phyloP scores from a whole-genome alignment of 2,113 vertebrate species.

The Scolopax mira region DNA sequence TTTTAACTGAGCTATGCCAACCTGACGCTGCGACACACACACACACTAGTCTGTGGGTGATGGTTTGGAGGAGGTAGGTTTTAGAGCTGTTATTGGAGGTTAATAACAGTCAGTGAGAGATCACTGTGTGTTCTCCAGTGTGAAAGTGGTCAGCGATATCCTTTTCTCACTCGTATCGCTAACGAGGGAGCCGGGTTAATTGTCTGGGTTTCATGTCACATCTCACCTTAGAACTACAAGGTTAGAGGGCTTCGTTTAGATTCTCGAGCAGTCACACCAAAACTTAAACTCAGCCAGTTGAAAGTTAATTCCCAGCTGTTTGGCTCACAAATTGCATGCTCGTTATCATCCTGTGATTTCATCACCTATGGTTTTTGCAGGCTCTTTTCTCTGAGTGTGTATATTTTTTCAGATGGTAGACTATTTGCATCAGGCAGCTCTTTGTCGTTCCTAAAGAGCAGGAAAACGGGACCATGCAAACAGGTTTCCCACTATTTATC shows the following conservation, averaged over 20 bases:
- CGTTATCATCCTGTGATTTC: neutral
- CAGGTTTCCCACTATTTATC: neutral
- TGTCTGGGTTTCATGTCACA: neutral
- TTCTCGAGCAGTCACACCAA: neutral
- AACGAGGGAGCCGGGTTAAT: neutral
- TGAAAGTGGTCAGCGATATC: neutral
- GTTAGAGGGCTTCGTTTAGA: neutral
- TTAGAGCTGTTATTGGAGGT: neutral
- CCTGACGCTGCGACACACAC: neutral
- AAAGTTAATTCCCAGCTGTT: neutral
- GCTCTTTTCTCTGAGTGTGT: neutral
- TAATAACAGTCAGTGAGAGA: neutral
- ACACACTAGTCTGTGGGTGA: neutral
- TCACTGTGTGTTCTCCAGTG: fast-evolving
- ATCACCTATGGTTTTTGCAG: neutral
- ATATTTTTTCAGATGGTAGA: neutral
- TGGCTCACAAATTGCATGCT: neutral
- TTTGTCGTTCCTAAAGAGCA: neutral
- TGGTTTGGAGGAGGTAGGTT: neutral
- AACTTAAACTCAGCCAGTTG: neutral
- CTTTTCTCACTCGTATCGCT: fast-evolving
- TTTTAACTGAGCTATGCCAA: neutral
- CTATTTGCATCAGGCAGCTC: neutral
- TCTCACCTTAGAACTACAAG: neutral
- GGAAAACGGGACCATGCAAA: neutral